Conservation (phyloP, 2,113 vertebrate species). For the Zosterops borbonicus region DNA sequence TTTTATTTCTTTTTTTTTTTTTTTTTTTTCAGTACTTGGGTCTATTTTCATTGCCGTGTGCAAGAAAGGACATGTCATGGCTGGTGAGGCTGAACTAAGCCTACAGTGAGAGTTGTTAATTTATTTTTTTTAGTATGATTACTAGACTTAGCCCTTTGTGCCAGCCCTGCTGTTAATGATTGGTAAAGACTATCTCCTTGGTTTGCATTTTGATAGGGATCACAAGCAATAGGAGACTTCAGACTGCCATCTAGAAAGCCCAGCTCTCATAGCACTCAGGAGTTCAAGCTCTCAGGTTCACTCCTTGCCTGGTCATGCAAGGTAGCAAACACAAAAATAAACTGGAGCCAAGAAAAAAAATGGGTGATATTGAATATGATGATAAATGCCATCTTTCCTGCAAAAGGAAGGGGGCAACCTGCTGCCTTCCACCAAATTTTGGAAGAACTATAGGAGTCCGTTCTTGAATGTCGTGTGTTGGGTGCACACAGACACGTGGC, state of each 20-base stretch:
- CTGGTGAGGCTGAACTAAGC: constrained; percentile 42
- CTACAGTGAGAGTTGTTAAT: constrained; percentile 21
- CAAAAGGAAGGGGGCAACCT: neutral
- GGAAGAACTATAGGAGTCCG: neutral
- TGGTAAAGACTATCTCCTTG: constrained; percentile 53
- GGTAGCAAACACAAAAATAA: neutral
- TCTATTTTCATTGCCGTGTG: constrained; percentile 38
- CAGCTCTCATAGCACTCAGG: neutral
- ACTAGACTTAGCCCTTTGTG: constrained; percentile 62
- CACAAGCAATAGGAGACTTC: constrained; percentile 30
- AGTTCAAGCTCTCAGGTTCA: neutral
- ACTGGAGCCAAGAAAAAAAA: neutral
- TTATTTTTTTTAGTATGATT: constrained; percentile 51
- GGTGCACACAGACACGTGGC: rapidly evolving
- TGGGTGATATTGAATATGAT: neutral
- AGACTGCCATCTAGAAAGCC: constrained; percentile 49
- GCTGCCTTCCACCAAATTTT: neutral
- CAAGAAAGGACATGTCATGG: constrained; percentile 40
- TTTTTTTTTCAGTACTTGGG: neutral
- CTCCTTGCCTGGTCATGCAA: neutral
- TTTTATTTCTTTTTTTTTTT: neutral
- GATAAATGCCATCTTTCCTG: neutral
- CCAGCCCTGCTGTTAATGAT: constrained; percentile 75
- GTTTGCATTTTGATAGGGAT: constrained; percentile 75
- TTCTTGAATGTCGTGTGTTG: neutral